Conservation (phyloP, 2,113 vertebrate genomes). For the Protobothrops flavoviridis region DNA sequence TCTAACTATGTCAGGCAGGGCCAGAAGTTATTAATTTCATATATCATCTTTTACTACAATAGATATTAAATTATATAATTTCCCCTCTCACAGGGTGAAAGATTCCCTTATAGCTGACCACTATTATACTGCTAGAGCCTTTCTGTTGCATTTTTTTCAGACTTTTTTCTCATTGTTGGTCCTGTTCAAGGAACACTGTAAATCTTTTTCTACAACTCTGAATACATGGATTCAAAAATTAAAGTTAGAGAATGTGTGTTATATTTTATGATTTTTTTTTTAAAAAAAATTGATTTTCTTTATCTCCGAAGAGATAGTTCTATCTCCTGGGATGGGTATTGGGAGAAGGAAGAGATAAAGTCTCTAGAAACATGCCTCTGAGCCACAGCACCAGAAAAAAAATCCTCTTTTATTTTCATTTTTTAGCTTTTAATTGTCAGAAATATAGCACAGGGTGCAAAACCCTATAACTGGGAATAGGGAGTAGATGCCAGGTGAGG, state of each 20-base stretch:
- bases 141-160: not conserved
- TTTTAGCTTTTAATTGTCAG: not conserved
- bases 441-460: not conserved
- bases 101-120: not conserved
- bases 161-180: not conserved
- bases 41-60: not conserved
- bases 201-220: not conserved
- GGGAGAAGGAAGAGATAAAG: not conserved
- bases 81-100: not conserved
- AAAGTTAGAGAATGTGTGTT: not conserved
- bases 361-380: not conserved
- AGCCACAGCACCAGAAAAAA: not conserved
- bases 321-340: not conserved
- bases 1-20: not conserved
- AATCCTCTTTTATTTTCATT: not conserved
- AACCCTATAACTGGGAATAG: not conserved
- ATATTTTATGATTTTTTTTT: not conserved
- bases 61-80: not conserved
- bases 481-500: not conserved
- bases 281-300: not conserved
- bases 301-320: not conserved
- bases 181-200: not conserved
- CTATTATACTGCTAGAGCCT: not conserved
- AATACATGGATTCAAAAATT: not conserved
- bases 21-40: not conserved